Base-by-base conservation (phyloP, 2,888 invertebrate species). In the Oeneis ivallda region DNA sequence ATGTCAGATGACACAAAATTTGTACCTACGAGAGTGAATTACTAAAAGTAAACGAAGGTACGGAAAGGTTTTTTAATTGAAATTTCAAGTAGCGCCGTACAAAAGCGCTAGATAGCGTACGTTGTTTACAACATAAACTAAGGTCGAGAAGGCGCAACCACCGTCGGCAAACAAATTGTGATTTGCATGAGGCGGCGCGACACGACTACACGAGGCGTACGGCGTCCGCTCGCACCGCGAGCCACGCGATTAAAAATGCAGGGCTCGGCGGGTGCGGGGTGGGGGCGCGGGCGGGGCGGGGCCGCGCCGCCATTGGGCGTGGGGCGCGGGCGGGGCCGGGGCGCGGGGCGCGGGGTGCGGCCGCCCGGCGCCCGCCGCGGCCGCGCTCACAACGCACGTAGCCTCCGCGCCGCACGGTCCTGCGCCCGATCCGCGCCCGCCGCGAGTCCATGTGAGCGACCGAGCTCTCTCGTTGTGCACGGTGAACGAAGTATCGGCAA, bases 401-500 rank as follows among this genome's bases (percentile, higher is more conserved):
- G 87, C 86, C 85, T 83, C 78, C 87, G 91, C 86, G 86, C 83
- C 77, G 86, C 66, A 92, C 92, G 89, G 92, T 86, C 81, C 84
- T 82, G 87, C 86, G 87, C 83, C 80, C 83, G 82, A 76, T 69
- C 77, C 74, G 81, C 84, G 85, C 83, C 79, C 84, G 84, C 82
- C 89, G 90, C 90, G 89, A 89, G 88, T 87, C 86, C 90, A 90
- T 89, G 91, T 90, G 91, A 91, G 80, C 89, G 87, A 85, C 86
- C 85, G 86, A 85, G 88, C 86, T 85, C 81, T 89, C 85, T 89
- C 79, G 87, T 87, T 86, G 89, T 89, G 89, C 81, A 86, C 86
- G 79, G 91, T 89, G 89, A 86, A 85, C 82, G 80, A 85, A 89
- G 87, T 84, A 88, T 82, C 93, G 92, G 91, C 96, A 96, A 96